Conservation (phyloP, 2,888 invertebrate species). For the Archips xylosteana region DNA sequence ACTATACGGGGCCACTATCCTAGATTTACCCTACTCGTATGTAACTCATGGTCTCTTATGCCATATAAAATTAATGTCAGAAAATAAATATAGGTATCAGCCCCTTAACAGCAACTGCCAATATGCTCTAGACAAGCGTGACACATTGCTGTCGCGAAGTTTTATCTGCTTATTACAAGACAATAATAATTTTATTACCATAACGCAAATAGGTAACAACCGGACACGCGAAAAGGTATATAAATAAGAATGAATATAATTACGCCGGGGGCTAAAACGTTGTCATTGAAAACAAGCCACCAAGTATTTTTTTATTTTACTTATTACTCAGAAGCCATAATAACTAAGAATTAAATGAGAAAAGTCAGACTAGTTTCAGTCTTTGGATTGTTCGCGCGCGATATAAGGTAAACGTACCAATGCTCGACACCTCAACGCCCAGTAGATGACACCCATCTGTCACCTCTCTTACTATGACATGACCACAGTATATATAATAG, state of each 20-base stretch:
- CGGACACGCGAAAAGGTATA: conserved; percentile 57
- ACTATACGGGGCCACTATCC: too few species aligned
- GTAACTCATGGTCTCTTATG: too few species aligned
- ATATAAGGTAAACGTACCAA: too few species aligned
- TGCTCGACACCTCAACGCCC: too few species aligned
- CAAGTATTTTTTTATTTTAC: background rate
- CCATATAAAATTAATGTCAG: background rate
- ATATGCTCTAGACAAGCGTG: conserved; percentile 64
- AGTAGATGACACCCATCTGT: too few species aligned
- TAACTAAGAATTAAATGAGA: background rate
- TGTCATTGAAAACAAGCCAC: background rate
- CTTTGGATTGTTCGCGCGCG: too few species aligned
- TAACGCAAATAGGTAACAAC: conserved; percentile 50
- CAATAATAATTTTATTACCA: conserved; percentile 68
- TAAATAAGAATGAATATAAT: conserved; percentile 46
- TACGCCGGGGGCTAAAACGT: background rate
- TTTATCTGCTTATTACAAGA: conserved; percentile 73
- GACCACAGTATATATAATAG: too few species aligned
- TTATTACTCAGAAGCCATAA: too few species aligned
- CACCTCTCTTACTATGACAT: too few species aligned
- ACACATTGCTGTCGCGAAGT: conserved; percentile 69
- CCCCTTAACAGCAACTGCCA: conserved; percentile 59
- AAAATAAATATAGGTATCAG: conserved; percentile 16
- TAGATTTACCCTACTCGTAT: too few species aligned
- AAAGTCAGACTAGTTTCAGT: background rate